A percentile compares a stretch with the other conserved stretches of the same genome.
These are phyloP conservation scores for Sebastes steindachneri DNA, from an alignment of 2,797 vertebrate genomes.

Conservation along the genomic window DNA sequence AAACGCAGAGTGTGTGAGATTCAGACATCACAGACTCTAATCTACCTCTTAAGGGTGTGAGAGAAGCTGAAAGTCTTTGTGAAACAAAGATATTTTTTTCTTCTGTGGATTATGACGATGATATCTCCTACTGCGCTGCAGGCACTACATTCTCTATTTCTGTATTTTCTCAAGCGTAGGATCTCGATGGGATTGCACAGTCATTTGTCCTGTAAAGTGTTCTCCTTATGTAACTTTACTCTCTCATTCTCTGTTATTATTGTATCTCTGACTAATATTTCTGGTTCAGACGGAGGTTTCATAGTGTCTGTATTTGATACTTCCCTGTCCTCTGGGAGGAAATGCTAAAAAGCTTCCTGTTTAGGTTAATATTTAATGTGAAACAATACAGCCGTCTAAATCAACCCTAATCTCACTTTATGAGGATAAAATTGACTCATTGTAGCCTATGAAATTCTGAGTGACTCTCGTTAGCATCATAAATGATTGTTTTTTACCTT, in stretches of 20 bases:
- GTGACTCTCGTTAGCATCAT: constrained; percentile 35
- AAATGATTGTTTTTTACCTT: constrained; percentile 62
- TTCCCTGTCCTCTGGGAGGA: constrained; percentile 55
- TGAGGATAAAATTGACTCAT: constrained; percentile 43
- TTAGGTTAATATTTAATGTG: constrained; percentile 77
- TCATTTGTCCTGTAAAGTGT: constrained; percentile 78
- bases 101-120: constrained; percentile 71
- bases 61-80: constrained; percentile 54
- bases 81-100: constrained; percentile 64
- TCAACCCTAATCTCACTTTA: constrained; percentile 60
- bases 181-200: constrained; percentile 72
- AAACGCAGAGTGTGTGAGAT: constrained; percentile 38
- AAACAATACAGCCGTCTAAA: constrained; percentile 62
- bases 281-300: constrained; percentile 65
- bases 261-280: constrained; percentile 71
- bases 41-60: constrained; percentile 72
- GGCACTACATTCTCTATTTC: constrained; percentile 74
- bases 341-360: constrained; percentile 67
- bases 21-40: constrained; percentile 68
- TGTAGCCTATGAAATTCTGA: constrained; percentile 38
- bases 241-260: constrained; percentile 70
- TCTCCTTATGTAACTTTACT: constrained; percentile 76
- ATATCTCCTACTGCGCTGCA: constrained; percentile 71
- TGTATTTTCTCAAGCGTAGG: constrained; percentile 71
- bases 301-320: constrained; percentile 67